These are phyloP conservation scores for Cantharis lateralis DNA, from an alignment of 2,888 invertebrate genomes.

Conservation along the genomic window DNA sequence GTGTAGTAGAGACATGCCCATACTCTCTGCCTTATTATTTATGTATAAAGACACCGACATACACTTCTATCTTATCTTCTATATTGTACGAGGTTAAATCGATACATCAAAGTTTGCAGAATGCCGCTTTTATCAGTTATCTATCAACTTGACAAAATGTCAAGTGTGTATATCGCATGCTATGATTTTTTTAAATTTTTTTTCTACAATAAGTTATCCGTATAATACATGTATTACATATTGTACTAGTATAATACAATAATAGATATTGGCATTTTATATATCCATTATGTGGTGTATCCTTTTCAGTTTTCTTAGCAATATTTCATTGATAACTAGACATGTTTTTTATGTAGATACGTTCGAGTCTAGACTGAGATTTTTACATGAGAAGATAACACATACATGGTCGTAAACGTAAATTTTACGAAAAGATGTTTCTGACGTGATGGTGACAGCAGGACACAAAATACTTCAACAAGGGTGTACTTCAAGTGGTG, in stretches of 20 bases:
- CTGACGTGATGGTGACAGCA: slow-evolving; percentile 21
- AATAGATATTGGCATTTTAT: no score
- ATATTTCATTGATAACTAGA: not conserved
- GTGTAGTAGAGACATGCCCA: not conserved
- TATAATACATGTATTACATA: no score
- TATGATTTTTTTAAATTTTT: slow-evolving; percentile 10
- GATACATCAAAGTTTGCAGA: slow-evolving; percentile 19
- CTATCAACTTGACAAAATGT: slow-evolving; percentile 13
- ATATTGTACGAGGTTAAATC: slow-evolving; percentile 11
- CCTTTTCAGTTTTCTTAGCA: not conserved
- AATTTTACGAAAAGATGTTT: slow-evolving; percentile 3
- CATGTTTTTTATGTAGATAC: not conserved
- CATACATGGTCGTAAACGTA: not conserved
- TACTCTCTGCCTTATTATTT: not conserved
- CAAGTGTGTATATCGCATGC: slow-evolving; percentile 13
- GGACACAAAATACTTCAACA: slow-evolving; percentile 13
- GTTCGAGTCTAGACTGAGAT: not conserved
- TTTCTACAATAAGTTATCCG: not conserved
- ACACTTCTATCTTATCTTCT: slow-evolving; percentile 9
- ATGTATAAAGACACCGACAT: not conserved
- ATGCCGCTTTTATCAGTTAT: slow-evolving; percentile 22
- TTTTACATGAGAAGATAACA: not conserved
- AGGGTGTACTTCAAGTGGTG: slow-evolving; percentile 15
- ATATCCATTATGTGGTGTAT: no score
- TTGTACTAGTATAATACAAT: no score